Conservation (phyloP, 2,797 vertebrate genomes). For the Harpagifer antarcticus region DNA sequence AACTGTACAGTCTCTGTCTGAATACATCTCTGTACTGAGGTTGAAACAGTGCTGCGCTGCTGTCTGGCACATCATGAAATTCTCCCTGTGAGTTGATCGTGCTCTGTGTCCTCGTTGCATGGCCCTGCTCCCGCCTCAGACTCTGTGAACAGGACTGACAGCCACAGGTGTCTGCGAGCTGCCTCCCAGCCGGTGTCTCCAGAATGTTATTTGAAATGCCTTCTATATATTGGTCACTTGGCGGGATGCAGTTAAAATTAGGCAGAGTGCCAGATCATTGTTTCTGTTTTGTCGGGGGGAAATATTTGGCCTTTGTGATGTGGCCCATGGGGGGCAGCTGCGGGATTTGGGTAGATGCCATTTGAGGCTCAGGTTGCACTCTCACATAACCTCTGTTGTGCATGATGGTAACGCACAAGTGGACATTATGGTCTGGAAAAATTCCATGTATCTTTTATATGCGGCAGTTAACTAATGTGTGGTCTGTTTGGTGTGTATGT, state of each 20-base stretch:
- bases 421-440: conserved; percentile 66
- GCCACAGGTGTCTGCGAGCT: conserved; percentile 71
- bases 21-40: background rate
- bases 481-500: conserved; percentile 43
- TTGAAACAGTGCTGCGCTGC: conserved; percentile 8
- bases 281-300: conserved; percentile 80
- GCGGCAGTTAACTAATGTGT: conserved; percentile 62
- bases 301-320: conserved; percentile 76
- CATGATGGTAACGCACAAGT: conserved; percentile 66
- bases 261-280: conserved; percentile 78
- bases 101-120: conserved; percentile 32
- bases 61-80: conserved; percentile 31
- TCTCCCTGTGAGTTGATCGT: conserved; percentile 28
- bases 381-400: conserved; percentile 78
- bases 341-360: conserved; percentile 73
- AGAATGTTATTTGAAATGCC: conserved; percentile 77
- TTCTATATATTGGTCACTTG: conserved; percentile 66
- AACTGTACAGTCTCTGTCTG: conserved; percentile 19
- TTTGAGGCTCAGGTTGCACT: conserved; percentile 81
- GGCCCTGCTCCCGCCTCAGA: conserved; percentile 49
- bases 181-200: conserved; percentile 44
- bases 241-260: conserved; percentile 79
- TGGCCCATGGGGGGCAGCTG: conserved; percentile 76
- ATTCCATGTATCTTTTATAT: conserved; percentile 69
- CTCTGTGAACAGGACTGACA: conserved; percentile 65